These are phyloP conservation scores for Eugnorisma glareosa DNA, from an alignment of 2,888 invertebrate species.

Conservation along the genomic window DNA sequence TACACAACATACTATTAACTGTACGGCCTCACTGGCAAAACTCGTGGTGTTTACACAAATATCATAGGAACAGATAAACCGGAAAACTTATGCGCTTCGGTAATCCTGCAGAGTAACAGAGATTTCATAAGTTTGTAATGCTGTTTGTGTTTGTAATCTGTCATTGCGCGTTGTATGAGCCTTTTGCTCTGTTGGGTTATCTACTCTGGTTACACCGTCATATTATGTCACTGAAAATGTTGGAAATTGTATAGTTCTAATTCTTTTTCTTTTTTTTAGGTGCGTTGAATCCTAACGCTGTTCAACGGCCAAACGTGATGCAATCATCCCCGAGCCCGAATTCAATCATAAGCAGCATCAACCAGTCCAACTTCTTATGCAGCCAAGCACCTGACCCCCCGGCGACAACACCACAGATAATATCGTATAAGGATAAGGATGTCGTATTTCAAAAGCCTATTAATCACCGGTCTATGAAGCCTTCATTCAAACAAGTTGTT, in stretches of 20 bases:
- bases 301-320: slow-evolving; percentile 81
- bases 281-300: slow-evolving; percentile 76
- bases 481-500: slow-evolving; percentile 79
- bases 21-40: background rate
- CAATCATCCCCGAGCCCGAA: slow-evolving; percentile 88
- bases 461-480: slow-evolving; percentile 67
- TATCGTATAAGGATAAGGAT: slow-evolving; percentile 68
- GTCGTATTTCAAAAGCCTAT: slow-evolving; percentile 75
- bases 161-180: background rate
- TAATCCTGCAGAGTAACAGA: background rate
- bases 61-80: background rate
- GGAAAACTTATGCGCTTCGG: background rate
- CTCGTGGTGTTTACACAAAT: background rate
- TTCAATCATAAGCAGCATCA: slow-evolving; percentile 86
- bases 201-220: background rate
- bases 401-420: slow-evolving; percentile 56
- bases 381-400: slow-evolving; percentile 78
- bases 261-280: slow-evolving; percentile 70
- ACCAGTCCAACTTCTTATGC: slow-evolving; percentile 87
- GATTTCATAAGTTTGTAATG: background rate
- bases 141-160: background rate
- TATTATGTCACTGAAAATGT: background rate
- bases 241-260: background rate
- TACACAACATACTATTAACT: background rate
- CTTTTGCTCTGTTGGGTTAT: background rate